Conservation (phyloP, 2,888 invertebrate genomes). For the Drosophila suboccidentalis region DNA sequence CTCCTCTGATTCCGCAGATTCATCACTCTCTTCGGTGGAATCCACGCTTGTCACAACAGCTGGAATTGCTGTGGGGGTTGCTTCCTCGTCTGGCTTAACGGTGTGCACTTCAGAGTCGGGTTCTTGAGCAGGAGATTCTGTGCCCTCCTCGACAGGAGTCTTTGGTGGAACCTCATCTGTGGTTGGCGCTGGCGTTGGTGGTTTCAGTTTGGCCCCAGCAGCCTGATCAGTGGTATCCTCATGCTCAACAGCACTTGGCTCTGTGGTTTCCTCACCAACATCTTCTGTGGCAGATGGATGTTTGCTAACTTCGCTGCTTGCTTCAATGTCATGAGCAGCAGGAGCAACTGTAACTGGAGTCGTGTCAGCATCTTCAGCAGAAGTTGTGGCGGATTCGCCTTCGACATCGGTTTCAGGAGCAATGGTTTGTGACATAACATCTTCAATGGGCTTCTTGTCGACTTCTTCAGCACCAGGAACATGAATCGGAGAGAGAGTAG, state of each 20-base stretch:
- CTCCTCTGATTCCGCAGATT: conserved; percentile 79
- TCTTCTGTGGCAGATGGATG: conserved; percentile 50
- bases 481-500: conserved; percentile 37
- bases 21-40: conserved; percentile 73
- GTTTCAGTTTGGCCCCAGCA: conserved; percentile 55
- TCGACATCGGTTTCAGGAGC: conserved; percentile 40
- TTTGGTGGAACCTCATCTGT: conserved; percentile 42
- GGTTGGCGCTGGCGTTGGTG: conserved; percentile 37
- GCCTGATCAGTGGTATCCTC: conserved; percentile 51
- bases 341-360: conserved; percentile 51
- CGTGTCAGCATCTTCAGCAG: conserved; percentile 50
- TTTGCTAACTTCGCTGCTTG: conserved; percentile 46
- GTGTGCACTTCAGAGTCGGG: conserved; percentile 37
- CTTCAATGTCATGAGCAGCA: conserved; percentile 48
- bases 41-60: conserved; percentile 66
- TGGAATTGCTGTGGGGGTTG: conserved; percentile 53
- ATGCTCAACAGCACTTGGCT: conserved; percentile 37
- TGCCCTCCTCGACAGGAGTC: conserved; percentile 40
- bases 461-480: conserved; percentile 47
- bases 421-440: conserved; percentile 55
- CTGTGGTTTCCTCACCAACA: conserved; percentile 64
- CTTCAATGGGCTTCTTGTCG: conserved; percentile 63
- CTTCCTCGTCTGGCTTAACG: conserved; percentile 34
- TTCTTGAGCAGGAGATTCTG: conserved; percentile 40
- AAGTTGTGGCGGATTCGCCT: conserved; percentile 40